Percentiles rank a stretch among this genome's conserved stretches.
Conservation (phyloP, 2,797 vertebrate genomes). For the Todus mexicanus region DNA sequence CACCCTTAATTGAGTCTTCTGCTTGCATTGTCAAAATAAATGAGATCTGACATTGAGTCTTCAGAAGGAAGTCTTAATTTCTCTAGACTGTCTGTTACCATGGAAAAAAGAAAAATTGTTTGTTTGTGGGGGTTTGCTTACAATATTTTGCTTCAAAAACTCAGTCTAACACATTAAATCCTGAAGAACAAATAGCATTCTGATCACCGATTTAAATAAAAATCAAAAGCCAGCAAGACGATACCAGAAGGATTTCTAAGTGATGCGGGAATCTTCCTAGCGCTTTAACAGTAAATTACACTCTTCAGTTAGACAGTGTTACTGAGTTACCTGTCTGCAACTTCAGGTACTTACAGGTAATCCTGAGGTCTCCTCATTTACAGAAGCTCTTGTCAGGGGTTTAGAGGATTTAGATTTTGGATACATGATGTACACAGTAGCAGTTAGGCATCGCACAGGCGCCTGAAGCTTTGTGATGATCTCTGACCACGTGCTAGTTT, state of each 20-base stretch:
- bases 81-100: neutral
- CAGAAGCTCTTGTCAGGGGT: neutral
- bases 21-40: neutral
- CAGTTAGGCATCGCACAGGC: neutral
- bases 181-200: neutral
- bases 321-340: neutral
- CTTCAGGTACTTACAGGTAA: neutral
- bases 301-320: neutral
- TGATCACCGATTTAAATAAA: neutral
- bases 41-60: neutral
- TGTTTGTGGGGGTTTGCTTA: too few species aligned
- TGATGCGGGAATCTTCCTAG: neutral
- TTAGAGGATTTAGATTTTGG: neutral
- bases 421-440: neutral
- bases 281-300: neutral
- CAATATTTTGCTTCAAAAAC: neutral
- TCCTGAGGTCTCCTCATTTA: neutral
- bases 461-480: neutral
- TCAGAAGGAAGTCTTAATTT: neutral
- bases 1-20: neutral
- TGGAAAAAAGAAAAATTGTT: neutral
- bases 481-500: neutral
- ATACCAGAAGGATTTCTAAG: neutral
- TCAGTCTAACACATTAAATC: neutral
- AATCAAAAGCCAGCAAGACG: neutral